phyloP scores from a whole-genome alignment of 1,140 invertebrate genomes.

The Chymomyza costata region DNA sequence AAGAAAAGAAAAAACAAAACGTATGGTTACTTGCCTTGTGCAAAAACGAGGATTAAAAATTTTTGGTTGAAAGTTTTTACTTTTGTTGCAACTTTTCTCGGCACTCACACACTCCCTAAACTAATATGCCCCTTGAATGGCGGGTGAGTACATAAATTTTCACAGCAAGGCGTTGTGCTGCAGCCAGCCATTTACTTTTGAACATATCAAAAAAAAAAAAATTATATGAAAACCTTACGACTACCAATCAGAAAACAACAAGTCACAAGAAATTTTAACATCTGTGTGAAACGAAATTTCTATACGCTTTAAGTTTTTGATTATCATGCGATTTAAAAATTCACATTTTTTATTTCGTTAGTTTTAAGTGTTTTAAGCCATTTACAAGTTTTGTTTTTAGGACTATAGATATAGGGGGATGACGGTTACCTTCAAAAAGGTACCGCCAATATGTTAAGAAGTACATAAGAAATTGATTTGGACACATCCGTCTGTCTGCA shows the following conservation, averaged over 20 bases:
- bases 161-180: no score
- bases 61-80: constrained; percentile 57
- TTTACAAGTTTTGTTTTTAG: no score
- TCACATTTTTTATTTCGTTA: no score
- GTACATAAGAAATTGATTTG: no score
- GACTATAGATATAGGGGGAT: no score
- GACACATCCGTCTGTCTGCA: no score
- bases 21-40: no score
- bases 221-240: no score
- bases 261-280: constrained; percentile 5
- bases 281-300: background rate
- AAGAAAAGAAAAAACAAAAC: constrained; percentile 12
- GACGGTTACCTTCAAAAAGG: no score
- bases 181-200: constrained; percentile 43
- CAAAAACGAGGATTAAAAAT: constrained; percentile 48
- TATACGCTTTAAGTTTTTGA: constrained; percentile 2
- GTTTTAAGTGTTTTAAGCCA: no score
- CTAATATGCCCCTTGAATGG: constrained; percentile 4
- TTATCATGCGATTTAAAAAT: background rate
- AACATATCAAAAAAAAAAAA: constrained; percentile 7
- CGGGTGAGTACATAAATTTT: constrained; percentile 55
- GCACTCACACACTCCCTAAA: constrained; percentile 27
- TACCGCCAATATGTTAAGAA: no score
- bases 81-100: constrained; percentile 66
- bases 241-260: constrained; percentile 35